Evolutionary conservation across 2,113 vertebrate genomes (phyloP).

Genomic region (Phaethornis superciliosus): DNA sequence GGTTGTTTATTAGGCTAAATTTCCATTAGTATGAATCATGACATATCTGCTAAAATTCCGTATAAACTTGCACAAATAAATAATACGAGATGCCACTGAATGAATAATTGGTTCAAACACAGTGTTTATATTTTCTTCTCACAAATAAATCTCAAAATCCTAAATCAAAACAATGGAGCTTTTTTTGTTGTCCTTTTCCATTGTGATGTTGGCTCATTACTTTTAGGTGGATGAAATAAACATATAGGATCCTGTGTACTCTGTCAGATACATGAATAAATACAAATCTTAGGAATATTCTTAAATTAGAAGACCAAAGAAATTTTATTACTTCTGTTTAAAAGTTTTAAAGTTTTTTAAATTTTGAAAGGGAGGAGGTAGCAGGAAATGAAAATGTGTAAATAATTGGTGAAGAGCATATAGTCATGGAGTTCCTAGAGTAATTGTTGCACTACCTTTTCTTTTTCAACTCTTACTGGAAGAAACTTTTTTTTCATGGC

Average conservation of each 20-base stretch:
- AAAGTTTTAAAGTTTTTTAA: background rate
- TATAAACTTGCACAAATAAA: background rate
- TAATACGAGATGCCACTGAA: background rate
- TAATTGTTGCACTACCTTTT: background rate
- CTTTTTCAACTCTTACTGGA: background rate
- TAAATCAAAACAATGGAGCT: background rate
- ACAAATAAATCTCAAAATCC: background rate
- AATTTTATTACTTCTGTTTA: background rate
- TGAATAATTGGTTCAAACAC: background rate
- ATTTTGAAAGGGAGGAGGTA: background rate
- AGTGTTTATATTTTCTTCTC: background rate
- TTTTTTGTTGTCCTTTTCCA: background rate
- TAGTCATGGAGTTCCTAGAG: accelerated
- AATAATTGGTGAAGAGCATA: background rate
- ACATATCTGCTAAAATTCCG: background rate
- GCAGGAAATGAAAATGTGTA: background rate
- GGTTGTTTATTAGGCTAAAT: background rate
- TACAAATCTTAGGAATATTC: background rate
- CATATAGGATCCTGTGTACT: background rate
- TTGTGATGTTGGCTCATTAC: background rate
- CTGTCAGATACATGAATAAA: background rate
- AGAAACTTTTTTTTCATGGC: background rate
- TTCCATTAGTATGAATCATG: accelerated
- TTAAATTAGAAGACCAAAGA: background rate
- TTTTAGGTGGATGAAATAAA: background rate